Conservation (phyloP, 2,797 vertebrate species). For the Xenopus petersii region DNA sequence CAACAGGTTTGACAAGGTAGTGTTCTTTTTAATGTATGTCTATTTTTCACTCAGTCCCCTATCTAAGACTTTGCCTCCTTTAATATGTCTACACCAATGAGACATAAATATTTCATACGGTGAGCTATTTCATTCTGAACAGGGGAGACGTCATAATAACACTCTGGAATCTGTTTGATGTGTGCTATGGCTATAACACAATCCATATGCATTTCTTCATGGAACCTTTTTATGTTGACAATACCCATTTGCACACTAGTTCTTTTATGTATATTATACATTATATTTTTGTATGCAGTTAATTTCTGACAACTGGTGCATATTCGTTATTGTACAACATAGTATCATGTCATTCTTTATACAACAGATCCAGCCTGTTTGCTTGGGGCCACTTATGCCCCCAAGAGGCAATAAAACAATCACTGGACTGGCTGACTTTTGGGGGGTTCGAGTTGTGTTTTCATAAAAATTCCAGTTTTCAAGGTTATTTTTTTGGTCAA, state of each 20-base stretch:
- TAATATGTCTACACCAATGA: slow-evolving; percentile 21
- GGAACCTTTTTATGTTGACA: slow-evolving; percentile 20
- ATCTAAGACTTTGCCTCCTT: slow-evolving; percentile 9
- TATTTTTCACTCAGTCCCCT: not conserved
- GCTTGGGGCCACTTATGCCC: not conserved
- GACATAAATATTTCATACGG: slow-evolving; percentile 27
- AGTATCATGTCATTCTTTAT: slow-evolving; percentile 19
- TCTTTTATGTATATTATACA: not conserved
- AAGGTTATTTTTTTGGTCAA: too few relatives aligned
- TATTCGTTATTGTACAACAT: slow-evolving; percentile 23
- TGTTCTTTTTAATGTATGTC: not conserved
- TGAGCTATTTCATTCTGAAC: slow-evolving; percentile 29
- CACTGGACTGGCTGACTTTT: slow-evolving; percentile 1
- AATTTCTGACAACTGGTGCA: slow-evolving; percentile 10
- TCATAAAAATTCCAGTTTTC: too few relatives aligned
- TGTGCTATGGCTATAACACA: slow-evolving; percentile 30
- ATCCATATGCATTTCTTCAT: slow-evolving; percentile 36
- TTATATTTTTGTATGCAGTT: slow-evolving; percentile 7
- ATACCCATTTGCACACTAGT: slow-evolving; percentile 32
- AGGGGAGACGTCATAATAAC: slow-evolving; percentile 26
- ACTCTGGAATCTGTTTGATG: slow-evolving; percentile 43
- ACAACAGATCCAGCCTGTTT: not conserved
- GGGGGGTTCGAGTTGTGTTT: too few relatives aligned
- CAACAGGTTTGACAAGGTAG: not conserved
- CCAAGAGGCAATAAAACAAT: not conserved